phyloP scores from a whole-genome alignment of 2,113 vertebrate genomes.

The Equus quagga region DNA sequence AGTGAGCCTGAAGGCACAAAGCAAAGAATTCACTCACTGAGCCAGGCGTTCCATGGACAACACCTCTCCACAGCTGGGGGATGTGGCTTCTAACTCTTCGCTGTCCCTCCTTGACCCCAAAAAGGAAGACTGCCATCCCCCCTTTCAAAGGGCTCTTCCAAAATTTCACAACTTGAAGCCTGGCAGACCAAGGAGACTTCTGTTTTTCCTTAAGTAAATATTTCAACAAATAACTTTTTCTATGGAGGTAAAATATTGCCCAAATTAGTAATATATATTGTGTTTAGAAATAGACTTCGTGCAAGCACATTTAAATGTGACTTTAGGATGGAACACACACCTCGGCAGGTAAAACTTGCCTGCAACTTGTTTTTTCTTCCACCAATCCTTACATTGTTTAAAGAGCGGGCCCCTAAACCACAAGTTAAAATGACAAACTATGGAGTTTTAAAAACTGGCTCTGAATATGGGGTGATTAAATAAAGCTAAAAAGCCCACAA shows the following conservation, averaged over 20 bases:
- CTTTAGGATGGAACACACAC: not conserved
- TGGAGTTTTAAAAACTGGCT: not conserved
- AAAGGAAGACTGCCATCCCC: not conserved
- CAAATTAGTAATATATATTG: not conserved
- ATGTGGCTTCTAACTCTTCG: slow-evolving; percentile 61
- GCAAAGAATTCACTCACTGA: slow-evolving; percentile 61
- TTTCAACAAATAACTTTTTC: slow-evolving; percentile 33
- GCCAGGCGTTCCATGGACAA: not conserved
- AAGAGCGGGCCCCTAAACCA: not conserved
- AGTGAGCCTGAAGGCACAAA: slow-evolving; percentile 75
- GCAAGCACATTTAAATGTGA: not conserved
- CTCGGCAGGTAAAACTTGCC: not conserved
- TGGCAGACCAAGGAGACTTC: not conserved
- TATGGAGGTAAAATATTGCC: not conserved
- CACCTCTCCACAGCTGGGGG: not conserved
- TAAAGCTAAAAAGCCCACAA: not conserved
- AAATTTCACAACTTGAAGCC: not conserved
- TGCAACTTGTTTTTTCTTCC: not conserved
- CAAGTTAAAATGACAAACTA: not conserved
- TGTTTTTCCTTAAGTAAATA: not conserved
- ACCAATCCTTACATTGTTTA: not conserved
- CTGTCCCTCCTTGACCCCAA: not conserved
- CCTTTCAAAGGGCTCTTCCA: not conserved
- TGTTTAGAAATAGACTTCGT: not conserved
- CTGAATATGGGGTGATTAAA: not conserved